phyloP scores from a whole-genome alignment of 2,113 vertebrate genomes.

The pig (Sus scrofa) region T2T-Sscrofa CM000817.6:124822501-124823000 shows the following conservation, averaged over 20 bases:
- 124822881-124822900: not conserved
- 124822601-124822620: constrained; percentile 65
- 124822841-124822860: not conserved
- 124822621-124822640: constrained; percentile 60
- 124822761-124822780: constrained; percentile 19
- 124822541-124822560: too few relatives aligned
- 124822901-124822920: not conserved
- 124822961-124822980: not conserved
- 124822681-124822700: not conserved
- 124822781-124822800: constrained; percentile 60
- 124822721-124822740: not conserved
- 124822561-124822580: not conserved
- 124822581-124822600: not conserved
- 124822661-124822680: not conserved
- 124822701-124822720: not conserved
- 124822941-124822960: not conserved
- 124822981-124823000: not conserved
- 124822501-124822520: too few relatives aligned
- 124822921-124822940: constrained; percentile 28
- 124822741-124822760: not conserved
- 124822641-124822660: constrained; percentile 22
- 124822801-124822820: constrained; percentile 64
- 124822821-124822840: not conserved
- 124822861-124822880: too few relatives aligned
- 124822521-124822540: too few relatives aligned